phyloP scores from a whole-genome alignment of 2,888 invertebrate genomes.

The Apamea sordens region DNA sequence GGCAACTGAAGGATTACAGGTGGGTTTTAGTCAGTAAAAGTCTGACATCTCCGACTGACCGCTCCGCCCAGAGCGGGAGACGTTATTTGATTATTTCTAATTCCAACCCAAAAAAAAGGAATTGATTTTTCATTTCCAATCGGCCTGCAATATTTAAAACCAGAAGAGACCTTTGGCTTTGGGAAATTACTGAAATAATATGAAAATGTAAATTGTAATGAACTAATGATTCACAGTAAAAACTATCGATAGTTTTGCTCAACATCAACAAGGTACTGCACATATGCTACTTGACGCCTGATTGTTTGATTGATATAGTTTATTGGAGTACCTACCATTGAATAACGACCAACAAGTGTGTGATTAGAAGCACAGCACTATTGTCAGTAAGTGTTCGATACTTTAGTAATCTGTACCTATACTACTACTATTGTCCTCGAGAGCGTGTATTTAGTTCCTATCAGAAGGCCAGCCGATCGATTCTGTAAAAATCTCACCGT shows the following conservation, averaged over 20 bases:
- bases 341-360: background rate
- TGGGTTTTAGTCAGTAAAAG: no score
- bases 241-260: background rate
- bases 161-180: background rate
- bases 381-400: background rate
- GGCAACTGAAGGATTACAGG: no score
- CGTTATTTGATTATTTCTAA: no score
- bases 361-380: slow-evolving; percentile 3
- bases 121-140: background rate
- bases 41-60: no score
- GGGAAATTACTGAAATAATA: background rate
- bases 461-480: background rate
- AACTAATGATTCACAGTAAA: background rate
- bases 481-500: no score
- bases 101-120: no score
- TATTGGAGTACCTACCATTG: slow-evolving; percentile 7
- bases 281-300: background rate
- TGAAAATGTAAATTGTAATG: background rate
- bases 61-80: no score
- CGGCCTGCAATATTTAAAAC: background rate
- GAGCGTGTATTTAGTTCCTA: background rate
- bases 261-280: background rate
- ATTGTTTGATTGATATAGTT: slow-evolving; percentile 3
- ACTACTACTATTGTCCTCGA: background rate
- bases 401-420: background rate